Evolutionary conservation across 1,140 invertebrate species (phyloP).

Genomic region (Tigriopus japonicus): DNA sequence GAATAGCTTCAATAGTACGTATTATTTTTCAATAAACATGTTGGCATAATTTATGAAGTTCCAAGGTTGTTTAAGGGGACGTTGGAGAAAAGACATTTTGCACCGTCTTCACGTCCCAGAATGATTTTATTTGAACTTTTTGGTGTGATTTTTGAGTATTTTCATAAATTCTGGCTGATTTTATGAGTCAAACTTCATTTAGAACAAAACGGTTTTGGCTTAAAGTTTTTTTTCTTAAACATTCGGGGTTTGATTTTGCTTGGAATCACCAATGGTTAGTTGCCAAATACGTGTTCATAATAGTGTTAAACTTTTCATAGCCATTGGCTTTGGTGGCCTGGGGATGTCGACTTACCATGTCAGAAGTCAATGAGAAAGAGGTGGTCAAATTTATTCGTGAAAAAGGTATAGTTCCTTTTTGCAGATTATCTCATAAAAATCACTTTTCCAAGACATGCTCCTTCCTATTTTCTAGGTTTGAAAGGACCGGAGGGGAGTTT

Average conservation of each 20-base stretch:
- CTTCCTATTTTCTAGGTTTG: slow-evolving; percentile 26
- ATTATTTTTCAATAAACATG: too few relatives aligned
- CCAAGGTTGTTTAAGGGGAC: too few relatives aligned
- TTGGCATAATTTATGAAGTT: too few relatives aligned
- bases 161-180: background rate
- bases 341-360: slow-evolving; percentile 52
- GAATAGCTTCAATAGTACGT: background rate
- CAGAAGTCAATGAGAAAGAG: slow-evolving; percentile 35
- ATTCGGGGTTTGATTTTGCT: background rate
- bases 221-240: background rate
- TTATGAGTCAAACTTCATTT: background rate
- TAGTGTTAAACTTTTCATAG: slow-evolving; percentile 26
- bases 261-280: background rate
- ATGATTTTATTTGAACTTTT: too few relatives aligned
- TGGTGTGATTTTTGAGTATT: too few relatives aligned
- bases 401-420: slow-evolving; percentile 18
- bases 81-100: too few relatives aligned
- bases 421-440: background rate
- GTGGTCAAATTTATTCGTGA: slow-evolving; percentile 43
- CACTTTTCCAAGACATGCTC: background rate
- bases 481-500: slow-evolving; percentile 40
- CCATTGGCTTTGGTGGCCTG: slow-evolving; percentile 55
- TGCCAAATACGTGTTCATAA: background rate
- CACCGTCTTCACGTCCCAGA: too few relatives aligned
- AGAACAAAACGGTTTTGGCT: background rate